phyloP scores from a whole-genome alignment of 2,888 invertebrate species.

The Imbricaverruca yamaguchii region DNA sequence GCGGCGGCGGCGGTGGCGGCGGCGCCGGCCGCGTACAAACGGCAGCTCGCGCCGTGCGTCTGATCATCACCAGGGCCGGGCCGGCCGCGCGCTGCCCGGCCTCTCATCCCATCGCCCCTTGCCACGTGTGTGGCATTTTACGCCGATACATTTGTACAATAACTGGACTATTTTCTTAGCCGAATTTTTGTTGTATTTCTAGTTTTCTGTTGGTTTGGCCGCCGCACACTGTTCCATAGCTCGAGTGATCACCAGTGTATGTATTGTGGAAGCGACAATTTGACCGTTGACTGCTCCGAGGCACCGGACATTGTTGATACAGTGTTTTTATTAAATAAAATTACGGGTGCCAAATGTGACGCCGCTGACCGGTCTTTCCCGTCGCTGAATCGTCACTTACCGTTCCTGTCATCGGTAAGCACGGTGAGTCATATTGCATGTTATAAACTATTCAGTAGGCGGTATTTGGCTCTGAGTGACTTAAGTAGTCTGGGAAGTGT shows the following conservation, averaged over 20 bases:
- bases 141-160: constrained; percentile 9
- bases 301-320: constrained; percentile 3
- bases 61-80: background rate
- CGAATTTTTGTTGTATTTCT: constrained; percentile 19
- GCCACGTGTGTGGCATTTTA: background rate
- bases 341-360: constrained; percentile 12
- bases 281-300: background rate
- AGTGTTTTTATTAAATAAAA: constrained; percentile 21
- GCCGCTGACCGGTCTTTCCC: too few species aligned
- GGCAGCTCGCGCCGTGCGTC: background rate
- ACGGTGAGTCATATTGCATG: too few species aligned
- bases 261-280: background rate
- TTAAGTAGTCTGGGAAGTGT: too few species aligned
- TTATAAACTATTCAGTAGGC: too few species aligned
- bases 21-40: background rate
- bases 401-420: too few species aligned
- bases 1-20: background rate
- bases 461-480: too few species aligned
- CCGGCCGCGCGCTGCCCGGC: background rate
- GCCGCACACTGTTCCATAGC: background rate
- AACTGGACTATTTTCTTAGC: constrained; percentile 16
- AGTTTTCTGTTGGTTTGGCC: constrained; percentile 6
- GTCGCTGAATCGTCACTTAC: too few species aligned
- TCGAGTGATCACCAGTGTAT: background rate
- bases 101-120: background rate